These are phyloP conservation scores for Cyclina sinensis DNA, from an alignment of 1,140 invertebrate species.

Conservation along the genomic window DNA sequence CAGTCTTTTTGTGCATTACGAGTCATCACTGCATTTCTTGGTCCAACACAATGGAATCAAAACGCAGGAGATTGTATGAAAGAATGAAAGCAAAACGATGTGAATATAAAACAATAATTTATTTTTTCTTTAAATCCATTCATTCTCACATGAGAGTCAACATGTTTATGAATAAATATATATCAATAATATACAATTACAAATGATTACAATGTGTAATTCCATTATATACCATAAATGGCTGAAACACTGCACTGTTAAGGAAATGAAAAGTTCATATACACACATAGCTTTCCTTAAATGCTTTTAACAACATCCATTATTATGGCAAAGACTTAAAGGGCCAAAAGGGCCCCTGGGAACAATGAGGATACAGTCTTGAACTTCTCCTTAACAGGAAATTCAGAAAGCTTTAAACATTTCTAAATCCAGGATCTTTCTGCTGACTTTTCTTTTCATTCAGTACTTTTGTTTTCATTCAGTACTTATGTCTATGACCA, in stretches of 20 bases:
- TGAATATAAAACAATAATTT: conserved; percentile 59
- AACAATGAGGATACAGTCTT: too few species aligned
- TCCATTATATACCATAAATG: background rate
- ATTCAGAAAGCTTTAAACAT: too few species aligned
- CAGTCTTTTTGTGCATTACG: too few species aligned
- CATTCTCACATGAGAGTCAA: conserved; percentile 47
- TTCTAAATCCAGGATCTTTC: too few species aligned
- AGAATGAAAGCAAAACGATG: background rate
- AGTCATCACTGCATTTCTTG: too few species aligned
- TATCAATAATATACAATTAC: conserved; percentile 53
- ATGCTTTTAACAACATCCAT: background rate
- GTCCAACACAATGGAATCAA: too few species aligned
- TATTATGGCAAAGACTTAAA: background rate
- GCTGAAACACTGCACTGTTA: background rate
- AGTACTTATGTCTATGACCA: too few species aligned
- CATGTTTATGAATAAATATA: conserved; percentile 48
- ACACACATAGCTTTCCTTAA: background rate
- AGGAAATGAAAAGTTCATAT: background rate
- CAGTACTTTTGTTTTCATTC: too few species aligned
- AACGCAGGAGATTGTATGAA: too few species aligned
- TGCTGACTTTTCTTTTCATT: too few species aligned
- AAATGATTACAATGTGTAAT: conserved; percentile 34
- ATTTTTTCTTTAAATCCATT: conserved; percentile 54
- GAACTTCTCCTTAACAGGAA: too few species aligned
- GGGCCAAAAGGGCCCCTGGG: too few species aligned